These are phyloP conservation scores for Drosophila sturtevanti DNA, from an alignment of 1,140 invertebrate genomes.

Conservation along the genomic window DNA sequence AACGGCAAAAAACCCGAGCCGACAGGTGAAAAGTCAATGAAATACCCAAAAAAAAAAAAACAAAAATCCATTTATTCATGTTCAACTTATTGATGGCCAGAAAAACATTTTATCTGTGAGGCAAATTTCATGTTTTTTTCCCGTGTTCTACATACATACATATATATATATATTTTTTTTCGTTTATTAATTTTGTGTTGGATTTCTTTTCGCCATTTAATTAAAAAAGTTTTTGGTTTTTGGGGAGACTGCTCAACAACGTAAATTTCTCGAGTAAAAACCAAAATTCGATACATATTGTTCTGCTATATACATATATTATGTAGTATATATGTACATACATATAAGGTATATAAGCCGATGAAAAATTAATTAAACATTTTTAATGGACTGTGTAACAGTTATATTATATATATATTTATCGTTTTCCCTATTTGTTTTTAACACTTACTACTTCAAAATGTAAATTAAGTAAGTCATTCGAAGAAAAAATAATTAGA, in stretches of 20 bases:
- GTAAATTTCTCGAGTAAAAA: not conserved
- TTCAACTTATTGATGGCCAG: slow-evolving; percentile 9
- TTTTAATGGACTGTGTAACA: no score
- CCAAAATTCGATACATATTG: slow-evolving; percentile 4
- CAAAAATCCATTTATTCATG: not conserved
- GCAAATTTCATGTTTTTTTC: not conserved
- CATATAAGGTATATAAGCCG: not conserved
- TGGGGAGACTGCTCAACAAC: not conserved
- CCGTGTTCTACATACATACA: not conserved
- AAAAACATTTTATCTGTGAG: slow-evolving; percentile 7
- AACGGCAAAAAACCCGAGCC: not conserved
- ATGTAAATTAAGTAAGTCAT: no score
- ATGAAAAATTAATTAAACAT: not conserved
- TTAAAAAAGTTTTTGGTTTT: slow-evolving; percentile 12
- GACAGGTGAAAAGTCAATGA: slow-evolving; percentile 10
- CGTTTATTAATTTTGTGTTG: slow-evolving; percentile 4
- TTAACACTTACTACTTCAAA: no score
- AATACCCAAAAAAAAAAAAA: not conserved
- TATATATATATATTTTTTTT: not conserved
- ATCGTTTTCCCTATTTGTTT: no score
- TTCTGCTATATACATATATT: not conserved
- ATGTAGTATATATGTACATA: not conserved
- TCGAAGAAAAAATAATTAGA: no score
- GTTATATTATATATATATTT: no score
- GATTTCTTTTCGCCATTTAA: slow-evolving; percentile 5